Base-by-base conservation (phyloP, 2,888 invertebrate species). In the Dastarcus helophoroides region DNA sequence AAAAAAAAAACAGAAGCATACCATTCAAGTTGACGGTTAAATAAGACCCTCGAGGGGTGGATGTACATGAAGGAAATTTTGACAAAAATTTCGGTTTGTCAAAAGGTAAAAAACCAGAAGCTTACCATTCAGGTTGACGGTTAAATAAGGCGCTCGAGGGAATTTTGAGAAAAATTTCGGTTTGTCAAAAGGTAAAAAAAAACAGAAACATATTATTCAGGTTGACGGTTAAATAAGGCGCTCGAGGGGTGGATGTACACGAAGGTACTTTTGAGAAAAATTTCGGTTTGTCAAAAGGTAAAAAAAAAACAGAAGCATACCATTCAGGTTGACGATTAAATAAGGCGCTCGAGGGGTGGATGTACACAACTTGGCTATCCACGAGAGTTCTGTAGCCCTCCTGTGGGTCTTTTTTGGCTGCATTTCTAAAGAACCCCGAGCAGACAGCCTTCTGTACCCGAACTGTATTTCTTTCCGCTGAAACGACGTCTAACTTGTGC, bases 231-330 rank as follows among this genome's bases (percentile, higher is more conserved):
- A 61, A 98, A 99, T 4, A 99, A 68, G 0, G 97, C 89, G 59
- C 91, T 91, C 1, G 94, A 94, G 0, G 98, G 98, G 68, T 98
- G 98, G 52, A 99, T 97, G 61, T 98, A 98, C 8, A 98, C 97
- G n/a, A n/a, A n/a, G n/a, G n/a, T n/a, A n/a, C n/a, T n/a, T n/a
- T n/a, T n/a, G n/a, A n/a, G n/a, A n/a, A n/a, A n/a, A n/a, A n/a
- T n/a, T n/a, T n/a, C n/a, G n/a, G n/a, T n/a, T n/a, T n/a, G n/a
- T n/a, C n/a, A n/a, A n/a, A n/a, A n/a, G n/a, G n/a, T n/a, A 10
- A 8, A 3, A 13, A 24, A 14, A 9, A 9, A 26, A 26, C 11
- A n/a, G 9, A 28, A 27, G 58, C 67, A 56, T 64, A 80, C 97
- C 97, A 98, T 64, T 98, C 97, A 0, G 98, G 98, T 58, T 98